Evolutionary conservation across 2,888 invertebrate genomes (phyloP).

Genomic region (Mythimna lalbum): DNA sequence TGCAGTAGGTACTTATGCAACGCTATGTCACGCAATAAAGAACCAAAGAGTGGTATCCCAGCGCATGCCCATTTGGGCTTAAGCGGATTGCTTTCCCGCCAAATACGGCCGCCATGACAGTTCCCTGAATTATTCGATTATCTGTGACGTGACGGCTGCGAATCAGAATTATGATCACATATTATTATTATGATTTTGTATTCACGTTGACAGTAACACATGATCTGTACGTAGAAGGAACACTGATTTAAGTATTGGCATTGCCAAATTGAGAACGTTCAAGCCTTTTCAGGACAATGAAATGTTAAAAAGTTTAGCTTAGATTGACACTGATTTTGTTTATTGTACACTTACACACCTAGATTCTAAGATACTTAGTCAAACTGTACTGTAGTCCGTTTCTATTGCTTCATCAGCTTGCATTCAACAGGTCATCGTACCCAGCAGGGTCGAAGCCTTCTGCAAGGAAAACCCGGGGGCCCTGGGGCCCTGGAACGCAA

Average conservation of each 20-base stretch:
- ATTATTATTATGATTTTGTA: constrained; percentile 76
- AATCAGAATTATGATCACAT: constrained; percentile 73
- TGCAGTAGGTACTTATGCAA: constrained; percentile 76
- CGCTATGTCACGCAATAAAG: constrained; percentile 82
- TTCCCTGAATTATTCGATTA: constrained; percentile 89
- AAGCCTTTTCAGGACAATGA: constrained; percentile 67
- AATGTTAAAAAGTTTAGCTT: constrained; percentile 44
- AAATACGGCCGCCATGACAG: constrained; percentile 88
- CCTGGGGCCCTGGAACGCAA: too few relatives aligned
- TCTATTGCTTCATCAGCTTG: neutral
- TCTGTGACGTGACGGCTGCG: constrained; percentile 78
- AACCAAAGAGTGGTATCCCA: constrained; percentile 81
- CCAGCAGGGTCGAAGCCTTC: too few relatives aligned
- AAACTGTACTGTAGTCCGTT: neutral
- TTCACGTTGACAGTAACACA: constrained; percentile 60
- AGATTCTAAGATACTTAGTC: constrained; percentile 9
- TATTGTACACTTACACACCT: constrained; percentile 42
- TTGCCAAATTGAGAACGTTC: constrained; percentile 78
- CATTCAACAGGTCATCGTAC: neutral
- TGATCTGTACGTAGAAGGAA: constrained; percentile 68
- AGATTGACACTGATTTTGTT: constrained; percentile 60
- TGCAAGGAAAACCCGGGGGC: too few relatives aligned
- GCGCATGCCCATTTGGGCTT: constrained; percentile 84
- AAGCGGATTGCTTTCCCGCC: constrained; percentile 90
- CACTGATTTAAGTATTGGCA: constrained; percentile 82